Evolutionary conservation across 2,113 vertebrate species (phyloP), one percentile per base, ranked within the genome.

Genomic region (Chiloscyllium plagiosum): DNA sequence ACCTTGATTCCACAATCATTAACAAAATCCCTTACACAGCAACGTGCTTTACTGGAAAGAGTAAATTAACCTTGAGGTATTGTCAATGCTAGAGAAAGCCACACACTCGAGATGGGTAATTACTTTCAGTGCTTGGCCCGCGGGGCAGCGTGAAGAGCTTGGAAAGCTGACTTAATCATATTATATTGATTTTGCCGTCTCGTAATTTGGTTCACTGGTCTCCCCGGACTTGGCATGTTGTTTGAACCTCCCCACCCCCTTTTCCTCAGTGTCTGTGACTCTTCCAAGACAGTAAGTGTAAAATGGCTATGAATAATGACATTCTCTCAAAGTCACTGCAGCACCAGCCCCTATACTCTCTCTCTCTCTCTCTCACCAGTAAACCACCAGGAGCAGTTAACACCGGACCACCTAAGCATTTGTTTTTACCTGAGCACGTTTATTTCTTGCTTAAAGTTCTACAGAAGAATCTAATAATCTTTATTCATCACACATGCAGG

Each of bases 11-110:
- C 61, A 66, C 33, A 37, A 66, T 93, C 61, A 24, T 68, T 93
- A 68, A 93, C 33, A 22, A 37, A 68, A 66, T 2, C 61, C 17
- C 89, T 93, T 61, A 66, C 89, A 19, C 37, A 37, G 89, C 89
- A 20, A 12, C 19, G n/a, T 19, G 89, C 61, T 93, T 66, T 93
- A 37, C 61, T 93, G 61, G 65, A 93, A 93, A 33, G 19, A 68
- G 61, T 37, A 93, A 93, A 93, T 66, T 93, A 65, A 93, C 89
- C 89, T 93, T 93, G 89, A 66, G 89, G 61, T 93, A 93, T 93
- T 66, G 89, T 68, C 89, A 93, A 93, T 20, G 56, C 33, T 6
- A 65, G 61, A 66, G 61, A 33, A 93, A 20, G 61, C 19, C 61
- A 61, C n/a, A 37, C 56, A 66, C 61, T 22, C 6, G 33, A 37